Evolutionary conservation across 2,888 invertebrate genomes (phyloP).

Genomic region (Isotomurus palustris): DNA sequence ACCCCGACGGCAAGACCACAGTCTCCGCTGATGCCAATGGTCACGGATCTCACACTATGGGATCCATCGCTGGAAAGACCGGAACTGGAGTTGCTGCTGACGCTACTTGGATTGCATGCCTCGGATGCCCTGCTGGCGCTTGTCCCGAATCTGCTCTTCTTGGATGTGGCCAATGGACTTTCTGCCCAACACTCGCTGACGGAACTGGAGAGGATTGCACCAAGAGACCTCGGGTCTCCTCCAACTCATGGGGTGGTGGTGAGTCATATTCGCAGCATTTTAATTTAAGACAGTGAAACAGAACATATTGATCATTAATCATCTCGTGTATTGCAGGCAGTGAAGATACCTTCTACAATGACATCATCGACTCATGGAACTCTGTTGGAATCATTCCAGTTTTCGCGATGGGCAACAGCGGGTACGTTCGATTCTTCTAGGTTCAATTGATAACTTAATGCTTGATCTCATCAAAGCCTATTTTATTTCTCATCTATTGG

Average conservation of each 20-base stretch:
- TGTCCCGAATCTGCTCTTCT: conserved; percentile 27
- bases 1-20: conserved; percentile 15
- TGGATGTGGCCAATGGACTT: conserved; percentile 14
- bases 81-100: conserved; percentile 31
- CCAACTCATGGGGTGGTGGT: conserved; percentile 29
- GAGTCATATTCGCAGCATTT: no score
- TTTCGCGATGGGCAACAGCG: conserved; percentile 32
- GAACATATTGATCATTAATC: no score
- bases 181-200: not conserved
- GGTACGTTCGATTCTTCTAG: no score
- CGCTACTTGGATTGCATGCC: conserved; percentile 27
- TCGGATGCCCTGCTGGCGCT: conserved; percentile 15
- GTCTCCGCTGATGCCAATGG: conserved; percentile 13
- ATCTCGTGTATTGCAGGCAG: conserved; percentile 3
- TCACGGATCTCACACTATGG: conserved; percentile 28
- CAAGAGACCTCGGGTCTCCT: conserved; percentile 14
- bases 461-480: no score
- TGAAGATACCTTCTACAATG: conserved; percentile 19
- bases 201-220: conserved; percentile 10
- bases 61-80: conserved; percentile 18
- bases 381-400: conserved; percentile 24
- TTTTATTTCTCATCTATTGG: no score
- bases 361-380: conserved; percentile 16
- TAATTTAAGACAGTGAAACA: no score
- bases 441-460: conserved; percentile 7